These are phyloP conservation scores for Dicrurus megarhynchus DNA, from an alignment of 2,113 vertebrate genomes.

Conservation along the genomic window DNA sequence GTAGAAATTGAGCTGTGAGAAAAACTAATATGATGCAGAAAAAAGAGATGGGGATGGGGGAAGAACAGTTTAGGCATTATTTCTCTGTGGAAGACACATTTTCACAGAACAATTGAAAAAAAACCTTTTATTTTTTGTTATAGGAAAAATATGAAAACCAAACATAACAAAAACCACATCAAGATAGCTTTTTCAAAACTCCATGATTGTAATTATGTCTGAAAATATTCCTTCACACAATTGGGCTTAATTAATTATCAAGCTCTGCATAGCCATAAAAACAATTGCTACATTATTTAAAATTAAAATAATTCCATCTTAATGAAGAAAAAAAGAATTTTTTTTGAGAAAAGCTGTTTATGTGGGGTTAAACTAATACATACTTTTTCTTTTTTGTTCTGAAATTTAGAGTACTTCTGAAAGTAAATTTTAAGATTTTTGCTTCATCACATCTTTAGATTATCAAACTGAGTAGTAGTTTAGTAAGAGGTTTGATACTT, in stretches of 20 bases:
- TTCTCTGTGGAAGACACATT: background rate
- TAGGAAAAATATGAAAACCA: background rate
- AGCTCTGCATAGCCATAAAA: background rate
- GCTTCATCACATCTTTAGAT: background rate
- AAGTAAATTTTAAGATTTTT: background rate
- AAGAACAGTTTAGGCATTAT: background rate
- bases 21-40: background rate
- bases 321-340: background rate
- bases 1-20: background rate
- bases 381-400: background rate
- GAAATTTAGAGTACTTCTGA: background rate
- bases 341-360: background rate
- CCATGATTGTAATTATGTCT: background rate
- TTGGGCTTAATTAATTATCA: background rate
- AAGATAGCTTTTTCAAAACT: background rate
- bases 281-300: background rate
- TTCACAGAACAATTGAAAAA: background rate
- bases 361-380: background rate
- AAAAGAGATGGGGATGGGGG: fast-evolving
- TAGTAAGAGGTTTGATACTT: background rate
- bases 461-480: background rate
- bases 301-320: background rate
- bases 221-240: background rate
- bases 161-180: background rate
- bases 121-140: background rate